These are phyloP conservation scores for Miichthys miiuy DNA, from an alignment of 2,797 vertebrate genomes.

Conservation along the genomic window DNA sequence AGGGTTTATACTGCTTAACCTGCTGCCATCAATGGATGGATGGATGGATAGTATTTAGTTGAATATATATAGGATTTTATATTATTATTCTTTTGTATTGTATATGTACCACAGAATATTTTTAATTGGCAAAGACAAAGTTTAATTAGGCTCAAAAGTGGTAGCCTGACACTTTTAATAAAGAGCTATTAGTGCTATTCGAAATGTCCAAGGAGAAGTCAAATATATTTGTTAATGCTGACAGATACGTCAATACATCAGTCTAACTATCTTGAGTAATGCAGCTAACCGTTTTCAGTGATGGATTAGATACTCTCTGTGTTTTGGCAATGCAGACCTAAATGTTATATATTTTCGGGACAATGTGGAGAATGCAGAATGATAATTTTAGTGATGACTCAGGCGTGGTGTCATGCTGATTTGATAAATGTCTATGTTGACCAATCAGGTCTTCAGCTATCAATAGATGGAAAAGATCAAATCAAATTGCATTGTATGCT, in stretches of 20 bases:
- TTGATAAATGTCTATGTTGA: no score
- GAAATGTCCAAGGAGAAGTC: background rate
- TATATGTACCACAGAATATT: no score
- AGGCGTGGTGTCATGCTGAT: no score
- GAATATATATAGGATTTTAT: background rate
- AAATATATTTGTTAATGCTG: slow-evolving; percentile 32
- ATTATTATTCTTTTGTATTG: background rate
- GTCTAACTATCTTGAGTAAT: slow-evolving; percentile 18
- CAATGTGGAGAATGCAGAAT: no score
- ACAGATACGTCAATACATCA: background rate
- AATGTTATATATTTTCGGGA: background rate
- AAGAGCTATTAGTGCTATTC: background rate
- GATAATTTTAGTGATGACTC: no score
- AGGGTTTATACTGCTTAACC: no score
- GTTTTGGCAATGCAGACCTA: slow-evolving; percentile 4
- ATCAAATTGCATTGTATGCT: background rate
- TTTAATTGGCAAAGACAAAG: background rate
- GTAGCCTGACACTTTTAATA: background rate
- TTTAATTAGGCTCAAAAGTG: slow-evolving; percentile 25
- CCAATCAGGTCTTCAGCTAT: no score
- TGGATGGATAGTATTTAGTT: no score
- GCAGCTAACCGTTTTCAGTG: background rate
- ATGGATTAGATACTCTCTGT: slow-evolving; percentile 25
- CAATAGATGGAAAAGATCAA: no score
- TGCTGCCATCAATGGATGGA: no score